Percentiles rank a stretch among this genome's conserved stretches.
Conservation (phyloP, 2,113 vertebrate genomes). For the Cinclus mexicanus region DNA sequence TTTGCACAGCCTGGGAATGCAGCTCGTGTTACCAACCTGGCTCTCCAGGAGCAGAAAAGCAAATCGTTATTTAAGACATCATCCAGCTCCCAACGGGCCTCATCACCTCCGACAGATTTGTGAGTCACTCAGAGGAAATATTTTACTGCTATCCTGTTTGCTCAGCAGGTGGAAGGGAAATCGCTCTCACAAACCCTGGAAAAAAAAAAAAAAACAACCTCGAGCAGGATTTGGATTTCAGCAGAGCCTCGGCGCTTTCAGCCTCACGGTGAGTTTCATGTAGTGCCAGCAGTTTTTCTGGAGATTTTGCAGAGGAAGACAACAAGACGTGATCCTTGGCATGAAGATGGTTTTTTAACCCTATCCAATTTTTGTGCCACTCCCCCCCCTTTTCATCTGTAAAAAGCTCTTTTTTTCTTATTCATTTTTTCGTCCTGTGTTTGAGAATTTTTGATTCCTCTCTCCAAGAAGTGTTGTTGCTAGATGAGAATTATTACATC, state of each 20-base stretch:
- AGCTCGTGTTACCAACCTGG: background rate
- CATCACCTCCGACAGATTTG: conserved; percentile 51
- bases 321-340: background rate
- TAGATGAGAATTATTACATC: background rate
- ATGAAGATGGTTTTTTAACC: background rate
- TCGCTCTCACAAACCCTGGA: conserved; percentile 34
- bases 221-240: background rate
- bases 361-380: background rate
- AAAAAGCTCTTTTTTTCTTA: background rate
- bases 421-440: background rate
- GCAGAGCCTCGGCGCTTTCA: background rate
- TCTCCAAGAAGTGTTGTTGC: background rate
- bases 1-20: background rate
- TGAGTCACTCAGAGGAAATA: conserved; percentile 62
- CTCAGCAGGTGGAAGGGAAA: conserved; percentile 71
- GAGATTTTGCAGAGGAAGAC: background rate
- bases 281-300: background rate
- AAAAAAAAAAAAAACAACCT: background rate
- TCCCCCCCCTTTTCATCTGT: background rate
- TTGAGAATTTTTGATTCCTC: background rate
- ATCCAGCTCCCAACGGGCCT: background rate
- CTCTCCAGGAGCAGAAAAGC: background rate
- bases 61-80: conserved; percentile 48
- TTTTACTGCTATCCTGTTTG: conserved; percentile 72
- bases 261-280: background rate